phyloP scores from a whole-genome alignment of 2,113 vertebrate species.

The Chlamydotis undulata region DNA sequence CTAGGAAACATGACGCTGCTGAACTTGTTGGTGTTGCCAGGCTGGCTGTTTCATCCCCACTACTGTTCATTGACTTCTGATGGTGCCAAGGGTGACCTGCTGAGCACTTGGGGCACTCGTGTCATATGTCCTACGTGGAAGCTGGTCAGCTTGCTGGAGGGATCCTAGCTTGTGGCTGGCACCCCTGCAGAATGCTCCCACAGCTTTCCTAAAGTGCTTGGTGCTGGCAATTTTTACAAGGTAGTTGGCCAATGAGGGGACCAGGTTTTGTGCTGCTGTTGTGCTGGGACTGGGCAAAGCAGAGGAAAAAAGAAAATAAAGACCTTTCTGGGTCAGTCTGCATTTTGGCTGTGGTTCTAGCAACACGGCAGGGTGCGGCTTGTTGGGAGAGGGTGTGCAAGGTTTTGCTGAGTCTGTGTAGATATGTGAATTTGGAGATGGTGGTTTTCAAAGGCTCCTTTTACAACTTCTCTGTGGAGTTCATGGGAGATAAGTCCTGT shows the following conservation, averaged over 20 bases:
- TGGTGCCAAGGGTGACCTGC: background rate
- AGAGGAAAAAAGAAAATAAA: background rate
- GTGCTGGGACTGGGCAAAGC: background rate
- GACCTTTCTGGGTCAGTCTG: background rate
- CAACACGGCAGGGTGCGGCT: rapidly evolving
- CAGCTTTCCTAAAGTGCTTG: background rate
- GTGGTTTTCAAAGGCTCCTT: background rate
- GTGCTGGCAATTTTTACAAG: background rate
- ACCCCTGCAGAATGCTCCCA: background rate
- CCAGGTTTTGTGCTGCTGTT: background rate
- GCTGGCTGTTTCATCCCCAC: background rate
- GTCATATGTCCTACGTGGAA: rapidly evolving
- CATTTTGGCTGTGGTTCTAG: background rate
- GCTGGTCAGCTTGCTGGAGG: background rate
- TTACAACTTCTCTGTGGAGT: background rate
- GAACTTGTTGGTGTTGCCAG: background rate
- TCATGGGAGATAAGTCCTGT: background rate
- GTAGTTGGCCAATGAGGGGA: rapidly evolving
- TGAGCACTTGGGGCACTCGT: background rate
- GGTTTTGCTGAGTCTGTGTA: background rate
- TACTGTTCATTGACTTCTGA: background rate
- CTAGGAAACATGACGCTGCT: background rate
- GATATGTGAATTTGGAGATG: background rate
- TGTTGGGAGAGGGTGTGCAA: background rate
- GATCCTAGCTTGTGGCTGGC: background rate